phyloP scores from a whole-genome alignment of 2,797 vertebrate species.

The Sebastes dallii region DNA sequence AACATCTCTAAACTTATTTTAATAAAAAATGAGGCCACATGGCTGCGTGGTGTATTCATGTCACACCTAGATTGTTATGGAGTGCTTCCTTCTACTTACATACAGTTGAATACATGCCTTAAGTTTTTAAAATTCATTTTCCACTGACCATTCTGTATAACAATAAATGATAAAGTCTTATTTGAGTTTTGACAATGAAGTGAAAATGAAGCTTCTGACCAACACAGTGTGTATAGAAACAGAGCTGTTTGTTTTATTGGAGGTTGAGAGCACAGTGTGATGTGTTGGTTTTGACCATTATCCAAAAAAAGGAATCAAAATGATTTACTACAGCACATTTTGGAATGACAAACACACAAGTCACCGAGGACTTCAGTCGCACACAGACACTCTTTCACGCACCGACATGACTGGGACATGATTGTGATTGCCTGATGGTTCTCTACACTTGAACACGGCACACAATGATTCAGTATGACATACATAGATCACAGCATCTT shows the following conservation, averaged over 20 bases:
- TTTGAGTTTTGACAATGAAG: not conserved
- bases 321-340: constrained; percentile 74
- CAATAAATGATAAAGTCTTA: constrained; percentile 44
- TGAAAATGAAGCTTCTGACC: constrained; percentile 13
- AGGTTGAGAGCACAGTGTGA: constrained; percentile 80
- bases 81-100: constrained; percentile 30
- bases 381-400: constrained; percentile 43
- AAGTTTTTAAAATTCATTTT: constrained; percentile 29
- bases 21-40: not conserved
- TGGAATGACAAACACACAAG: constrained; percentile 70
- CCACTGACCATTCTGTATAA: constrained; percentile 36
- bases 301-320: constrained; percentile 63
- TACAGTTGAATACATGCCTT: constrained; percentile 51
- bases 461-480: constrained; percentile 76
- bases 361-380: constrained; percentile 63
- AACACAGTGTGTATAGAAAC: constrained; percentile 66
- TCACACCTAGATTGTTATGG: not conserved
- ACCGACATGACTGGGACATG: constrained; percentile 53
- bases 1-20: constrained; percentile 3
- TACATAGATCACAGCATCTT: constrained; percentile 86
- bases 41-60: not conserved
- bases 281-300: constrained; percentile 71
- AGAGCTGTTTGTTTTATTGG: constrained; percentile 81
- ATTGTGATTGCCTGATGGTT: constrained; percentile 71
- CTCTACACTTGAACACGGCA: constrained; percentile 72